Conservation (phyloP, 2,113 vertebrate species). For the Paradoxurus hermaphroditus region DNA sequence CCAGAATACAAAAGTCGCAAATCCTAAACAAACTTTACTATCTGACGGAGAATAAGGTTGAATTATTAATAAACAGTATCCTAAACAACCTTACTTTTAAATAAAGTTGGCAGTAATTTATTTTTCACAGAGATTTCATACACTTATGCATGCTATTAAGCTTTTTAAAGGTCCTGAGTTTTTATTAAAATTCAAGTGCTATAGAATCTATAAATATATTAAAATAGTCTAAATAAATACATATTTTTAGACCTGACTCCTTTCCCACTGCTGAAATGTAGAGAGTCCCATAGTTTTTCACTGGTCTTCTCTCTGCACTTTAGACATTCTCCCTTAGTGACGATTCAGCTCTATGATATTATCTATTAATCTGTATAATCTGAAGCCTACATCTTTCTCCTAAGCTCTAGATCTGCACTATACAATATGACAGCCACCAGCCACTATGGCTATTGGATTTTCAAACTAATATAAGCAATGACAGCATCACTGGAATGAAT, state of each 20-base stretch:
- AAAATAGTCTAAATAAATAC: neutral
- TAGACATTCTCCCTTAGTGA: neutral
- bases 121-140: neutral
- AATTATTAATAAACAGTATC: neutral
- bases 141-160: neutral
- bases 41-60: constrained; percentile 2
- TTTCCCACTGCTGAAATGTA: neutral
- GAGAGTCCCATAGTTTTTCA: neutral
- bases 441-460: neutral
- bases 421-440: neutral
- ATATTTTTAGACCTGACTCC: neutral
- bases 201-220: neutral
- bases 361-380: neutral
- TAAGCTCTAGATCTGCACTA: neutral
- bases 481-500: neutral
- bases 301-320: neutral
- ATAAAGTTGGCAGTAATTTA: neutral
- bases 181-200: constrained; percentile 3
- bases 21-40: neutral
- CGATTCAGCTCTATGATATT: neutral
- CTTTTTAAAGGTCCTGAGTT: neutral
- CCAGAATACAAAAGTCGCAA: neutral
- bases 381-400: neutral
- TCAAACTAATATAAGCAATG: neutral
- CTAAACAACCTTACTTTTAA: neutral